Evolutionary conservation across 2,888 invertebrate species (phyloP), one percentile per base, ranked within the genome.

Genomic region (Amphipoea lucens): DNA sequence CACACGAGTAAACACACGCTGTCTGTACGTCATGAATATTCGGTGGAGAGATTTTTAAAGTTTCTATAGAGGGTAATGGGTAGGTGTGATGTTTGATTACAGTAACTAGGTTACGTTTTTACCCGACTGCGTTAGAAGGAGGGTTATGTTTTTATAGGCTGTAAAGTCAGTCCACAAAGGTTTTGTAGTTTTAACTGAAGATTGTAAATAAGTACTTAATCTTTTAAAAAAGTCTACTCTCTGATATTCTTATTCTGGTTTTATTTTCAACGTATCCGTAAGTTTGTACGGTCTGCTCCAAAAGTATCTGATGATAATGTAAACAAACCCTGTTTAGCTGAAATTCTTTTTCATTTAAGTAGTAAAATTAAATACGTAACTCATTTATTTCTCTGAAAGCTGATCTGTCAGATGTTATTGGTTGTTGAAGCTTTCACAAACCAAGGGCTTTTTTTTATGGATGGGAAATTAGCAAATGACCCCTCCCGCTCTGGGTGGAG

Each of bases 11-110:
- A 74, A 79, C 80, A 83, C n/a, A n/a, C n/a, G 40, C n/a, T 71
- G 40, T 54, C 54, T 77, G 48, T 73, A 74, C 78, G 73, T 78
- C 72, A 85, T 76, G 69, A 78, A 81, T 85, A 70, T 73, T 81
- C 74, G 54, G 57, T 4, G 2, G n/a, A 36, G 54, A 14, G 63
- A 73, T 29, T 63, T 77, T 77, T 80, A 23, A 29, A 74, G 20
- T 51, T 74, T 60, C 11, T 48, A 17, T 23, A 20, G 9, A 0
- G 17, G 42, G 6, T 11, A 20, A 6, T 45, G 9, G n/a, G 45
- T 20, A 51, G 12, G 29, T 60, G 6, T 40, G 51, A 7, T 40
- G n/a, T 48, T 62, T 72, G 36, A 48, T 76, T 60, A 48, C 20
- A 36, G 48, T 60, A 60, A 11, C 14, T 57, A 29, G 17, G 29